A percentile compares a stretch with the other conserved stretches of the same genome.
phyloP scores from a whole-genome alignment of 2,113 vertebrate genomes.

The Phainopepla nitens region DNA sequence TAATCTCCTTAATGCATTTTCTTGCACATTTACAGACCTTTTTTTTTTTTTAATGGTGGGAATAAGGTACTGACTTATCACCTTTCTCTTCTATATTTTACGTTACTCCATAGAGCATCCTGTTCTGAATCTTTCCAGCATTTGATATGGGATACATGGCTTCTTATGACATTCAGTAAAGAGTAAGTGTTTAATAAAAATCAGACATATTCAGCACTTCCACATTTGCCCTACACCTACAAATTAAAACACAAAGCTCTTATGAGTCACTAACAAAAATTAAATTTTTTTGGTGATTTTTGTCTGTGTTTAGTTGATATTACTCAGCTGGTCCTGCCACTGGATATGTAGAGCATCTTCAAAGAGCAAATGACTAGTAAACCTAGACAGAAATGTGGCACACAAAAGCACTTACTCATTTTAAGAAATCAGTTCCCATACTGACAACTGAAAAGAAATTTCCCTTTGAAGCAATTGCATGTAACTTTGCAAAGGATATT shows the following conservation, averaged over 20 bases:
- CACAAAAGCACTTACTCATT: neutral
- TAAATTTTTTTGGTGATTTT: neutral
- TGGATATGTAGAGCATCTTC: neutral
- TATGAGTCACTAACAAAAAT: neutral
- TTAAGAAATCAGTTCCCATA: neutral
- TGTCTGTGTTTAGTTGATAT: neutral
- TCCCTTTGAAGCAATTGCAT: neutral
- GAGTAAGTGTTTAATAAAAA: neutral
- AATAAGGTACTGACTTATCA: slow-evolving; percentile 16
- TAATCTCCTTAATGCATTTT: slow-evolving; percentile 4
- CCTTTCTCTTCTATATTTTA: slow-evolving; percentile 43
- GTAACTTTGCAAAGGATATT: neutral
- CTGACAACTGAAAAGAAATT: neutral
- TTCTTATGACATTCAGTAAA: neutral
- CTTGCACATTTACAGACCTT: neutral
- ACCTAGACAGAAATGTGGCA: neutral
- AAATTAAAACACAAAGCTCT: neutral
- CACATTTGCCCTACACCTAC: neutral
- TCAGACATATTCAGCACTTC: neutral
- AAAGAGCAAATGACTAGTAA: neutral
- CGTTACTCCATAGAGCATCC: neutral
- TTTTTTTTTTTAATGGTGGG: neutral
- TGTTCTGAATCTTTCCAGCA: neutral
- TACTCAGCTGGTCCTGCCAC: neutral
- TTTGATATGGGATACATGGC: neutral